A percentile compares a stretch with the other conserved stretches of the same genome.
Evolutionary conservation across 1,140 invertebrate species (phyloP).

Genomic region (Drosophila miranda): DNA sequence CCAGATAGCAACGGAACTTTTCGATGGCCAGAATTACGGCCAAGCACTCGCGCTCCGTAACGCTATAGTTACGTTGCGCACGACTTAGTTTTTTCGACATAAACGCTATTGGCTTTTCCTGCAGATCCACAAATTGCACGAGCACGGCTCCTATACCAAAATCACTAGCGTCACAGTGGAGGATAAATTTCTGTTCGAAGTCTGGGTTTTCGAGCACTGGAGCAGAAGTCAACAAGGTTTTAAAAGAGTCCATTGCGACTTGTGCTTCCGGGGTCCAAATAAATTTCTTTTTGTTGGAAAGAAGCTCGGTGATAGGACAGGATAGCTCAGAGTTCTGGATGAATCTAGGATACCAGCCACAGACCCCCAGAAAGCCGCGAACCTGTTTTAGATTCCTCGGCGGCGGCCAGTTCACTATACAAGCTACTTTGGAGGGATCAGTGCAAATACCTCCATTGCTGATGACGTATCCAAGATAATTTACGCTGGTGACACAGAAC

Average conservation of each 20-base stretch:
- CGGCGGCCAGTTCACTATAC: slow-evolving; percentile 16
- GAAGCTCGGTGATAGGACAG: too few species aligned
- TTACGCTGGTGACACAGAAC: too few species aligned
- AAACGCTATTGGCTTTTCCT: not conserved
- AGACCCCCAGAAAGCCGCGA: slow-evolving; percentile 2
- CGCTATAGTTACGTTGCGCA: slow-evolving; percentile 1
- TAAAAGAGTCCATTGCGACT: not conserved
- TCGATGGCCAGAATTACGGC: not conserved
- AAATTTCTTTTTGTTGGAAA: not conserved
- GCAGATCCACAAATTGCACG: not conserved
- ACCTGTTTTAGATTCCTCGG: slow-evolving; percentile 19
- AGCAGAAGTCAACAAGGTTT: not conserved
- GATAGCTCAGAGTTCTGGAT: slow-evolving; percentile 4
- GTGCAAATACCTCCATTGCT: slow-evolving; percentile 6
- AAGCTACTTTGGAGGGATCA: slow-evolving; percentile 8
- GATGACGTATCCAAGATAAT: not conserved
- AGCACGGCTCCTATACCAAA: not conserved
- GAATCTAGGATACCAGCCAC: slow-evolving; percentile 9
- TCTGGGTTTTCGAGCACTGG: slow-evolving; percentile 10
- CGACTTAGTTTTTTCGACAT: not conserved
- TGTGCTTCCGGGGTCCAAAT: slow-evolving; percentile 12
- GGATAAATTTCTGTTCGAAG: not conserved
- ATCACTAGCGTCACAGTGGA: slow-evolving; percentile 12
- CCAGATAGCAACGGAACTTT: not conserved
- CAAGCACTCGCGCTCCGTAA: not conserved